Evolutionary conservation across 92 coral and sea anemone genomes (phyloP).

Genomic region (Micromussa lordhowensis): DNA sequence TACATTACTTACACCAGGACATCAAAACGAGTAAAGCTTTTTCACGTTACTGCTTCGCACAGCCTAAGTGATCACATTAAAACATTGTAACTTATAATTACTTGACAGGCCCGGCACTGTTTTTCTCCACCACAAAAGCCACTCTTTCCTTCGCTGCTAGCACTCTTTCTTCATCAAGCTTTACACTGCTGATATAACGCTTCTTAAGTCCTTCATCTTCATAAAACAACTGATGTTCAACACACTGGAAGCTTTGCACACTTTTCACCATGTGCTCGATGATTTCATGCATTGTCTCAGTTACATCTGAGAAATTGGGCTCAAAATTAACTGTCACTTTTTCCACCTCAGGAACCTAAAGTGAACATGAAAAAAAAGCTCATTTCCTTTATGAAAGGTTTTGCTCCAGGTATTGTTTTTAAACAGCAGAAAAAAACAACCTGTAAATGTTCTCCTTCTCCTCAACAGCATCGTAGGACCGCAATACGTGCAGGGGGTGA

Average conservation of each 20-base stretch:
- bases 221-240: conserved; percentile 88
- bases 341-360: conserved; percentile 86
- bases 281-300: conserved; percentile 66
- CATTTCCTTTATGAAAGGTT: no score
- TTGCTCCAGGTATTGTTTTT: no score
- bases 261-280: conserved; percentile 85
- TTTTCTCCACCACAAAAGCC: conserved; percentile 79
- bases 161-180: conserved; percentile 83
- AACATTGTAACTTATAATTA: conserved; percentile 47
- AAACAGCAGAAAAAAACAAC: no score
- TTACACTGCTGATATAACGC: conserved; percentile 71
- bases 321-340: conserved; percentile 78
- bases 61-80: neutral
- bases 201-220: conserved; percentile 88
- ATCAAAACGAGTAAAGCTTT: neutral
- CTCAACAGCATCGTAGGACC: neutral
- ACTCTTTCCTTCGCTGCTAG: conserved; percentile 78
- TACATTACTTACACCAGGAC: no score
- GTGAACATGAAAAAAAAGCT: no score
- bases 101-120: conserved; percentile 91
- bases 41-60: neutral
- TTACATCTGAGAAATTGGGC: conserved; percentile 78
- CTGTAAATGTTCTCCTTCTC: no score
- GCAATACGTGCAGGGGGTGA: neutral
- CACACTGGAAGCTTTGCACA: conserved; percentile 79